Conservation (phyloP, 2,797 vertebrate genomes). For the Anabacerthia variegaticeps region DNA sequence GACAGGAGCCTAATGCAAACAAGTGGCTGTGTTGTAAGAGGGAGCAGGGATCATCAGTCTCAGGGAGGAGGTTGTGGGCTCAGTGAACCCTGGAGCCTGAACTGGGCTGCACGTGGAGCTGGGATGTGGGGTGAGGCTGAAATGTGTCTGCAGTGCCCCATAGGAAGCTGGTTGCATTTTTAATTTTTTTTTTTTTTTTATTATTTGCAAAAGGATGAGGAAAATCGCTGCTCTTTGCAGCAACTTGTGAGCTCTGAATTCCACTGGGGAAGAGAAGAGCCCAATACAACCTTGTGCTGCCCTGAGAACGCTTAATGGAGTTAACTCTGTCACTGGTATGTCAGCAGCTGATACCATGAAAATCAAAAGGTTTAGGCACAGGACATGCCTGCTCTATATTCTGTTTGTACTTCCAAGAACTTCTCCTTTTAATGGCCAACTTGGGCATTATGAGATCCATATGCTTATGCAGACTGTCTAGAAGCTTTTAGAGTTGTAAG, state of each 20-base stretch:
- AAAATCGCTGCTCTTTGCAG: not conserved
- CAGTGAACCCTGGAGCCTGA: not conserved
- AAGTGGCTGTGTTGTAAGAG: fast-evolving
- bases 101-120: fast-evolving
- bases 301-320: not conserved
- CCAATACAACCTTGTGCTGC: not conserved
- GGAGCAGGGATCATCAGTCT: not conserved
- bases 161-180: not conserved
- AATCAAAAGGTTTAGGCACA: not conserved
- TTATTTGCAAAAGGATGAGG: not conserved
- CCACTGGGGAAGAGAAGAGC: not conserved
- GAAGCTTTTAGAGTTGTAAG: not conserved
- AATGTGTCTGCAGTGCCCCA: fast-evolving
- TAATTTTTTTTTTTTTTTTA: fast-evolving
- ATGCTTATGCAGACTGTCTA: not conserved
- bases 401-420: not conserved
- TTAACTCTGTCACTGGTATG: not conserved
- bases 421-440: not conserved
- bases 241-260: not conserved
- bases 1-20: not conserved
- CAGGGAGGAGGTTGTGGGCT: fast-evolving
- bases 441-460: not conserved
- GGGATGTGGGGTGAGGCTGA: fast-evolving
- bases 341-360: not conserved
- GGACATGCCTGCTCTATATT: not conserved